Evolutionary conservation across 1,140 invertebrate species (phyloP).

Genomic region (Brachionus asplanchnoidis): DNA sequence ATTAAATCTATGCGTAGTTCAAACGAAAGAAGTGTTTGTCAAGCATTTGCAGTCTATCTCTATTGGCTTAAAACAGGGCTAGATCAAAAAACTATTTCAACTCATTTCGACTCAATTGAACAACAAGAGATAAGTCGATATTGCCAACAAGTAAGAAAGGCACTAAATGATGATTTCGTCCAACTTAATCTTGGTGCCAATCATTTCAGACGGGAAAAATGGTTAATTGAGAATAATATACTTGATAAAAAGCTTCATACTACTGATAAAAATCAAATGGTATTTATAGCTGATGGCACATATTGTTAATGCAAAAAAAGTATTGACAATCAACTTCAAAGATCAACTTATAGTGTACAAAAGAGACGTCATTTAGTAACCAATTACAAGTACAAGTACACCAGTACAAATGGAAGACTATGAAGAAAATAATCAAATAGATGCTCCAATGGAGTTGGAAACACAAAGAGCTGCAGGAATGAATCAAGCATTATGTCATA

Average conservation of each 20-base stretch:
- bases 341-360: background rate
- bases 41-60: too few species aligned
- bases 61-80: too few species aligned
- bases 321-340: background rate
- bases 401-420: too few species aligned
- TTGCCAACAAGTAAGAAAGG: background rate
- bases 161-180: background rate
- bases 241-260: background rate
- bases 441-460: too few species aligned
- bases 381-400: too few species aligned
- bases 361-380: background rate
- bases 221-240: background rate
- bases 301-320: background rate
- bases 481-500: too few species aligned
- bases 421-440: too few species aligned
- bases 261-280: background rate
- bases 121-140: background rate
- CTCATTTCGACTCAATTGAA: background rate
- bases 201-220: background rate
- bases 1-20: too few species aligned
- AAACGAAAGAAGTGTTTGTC: too few species aligned
- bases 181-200: background rate
- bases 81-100: background rate
- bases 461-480: too few species aligned
- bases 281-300: background rate